Percentiles rank a stretch among this genome's conserved stretches.
phyloP scores from a whole-genome alignment of 2,113 vertebrate species.

The Cranoglanis bouderius region DNA sequence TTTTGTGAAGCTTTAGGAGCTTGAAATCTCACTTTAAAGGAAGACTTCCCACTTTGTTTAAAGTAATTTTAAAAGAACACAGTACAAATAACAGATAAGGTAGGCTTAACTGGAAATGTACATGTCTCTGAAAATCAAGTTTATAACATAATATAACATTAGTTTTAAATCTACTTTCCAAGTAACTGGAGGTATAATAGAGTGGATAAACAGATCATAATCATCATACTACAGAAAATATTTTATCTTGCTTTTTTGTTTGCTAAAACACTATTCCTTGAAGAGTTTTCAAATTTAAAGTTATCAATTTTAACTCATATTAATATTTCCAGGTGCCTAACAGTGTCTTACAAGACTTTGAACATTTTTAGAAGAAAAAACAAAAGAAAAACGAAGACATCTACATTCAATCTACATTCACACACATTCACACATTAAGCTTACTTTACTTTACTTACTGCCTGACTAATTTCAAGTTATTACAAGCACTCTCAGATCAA shows the following conservation, averaged over 20 bases:
- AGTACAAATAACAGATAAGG: background rate
- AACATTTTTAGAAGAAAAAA: too few species aligned
- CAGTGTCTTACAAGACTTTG: constrained; percentile 10
- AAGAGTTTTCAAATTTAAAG: background rate
- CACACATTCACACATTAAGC: too few species aligned
- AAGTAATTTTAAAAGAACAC: background rate
- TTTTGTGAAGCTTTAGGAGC: background rate
- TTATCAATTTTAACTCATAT: background rate
- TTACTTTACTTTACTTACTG: background rate
- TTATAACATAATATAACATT: background rate
- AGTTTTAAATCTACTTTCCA: background rate
- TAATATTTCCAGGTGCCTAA: constrained; percentile 1
- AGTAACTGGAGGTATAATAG: background rate
- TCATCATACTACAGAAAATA: background rate
- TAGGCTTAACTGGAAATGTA: background rate
- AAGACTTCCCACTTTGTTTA: background rate
- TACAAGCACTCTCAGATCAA: background rate
- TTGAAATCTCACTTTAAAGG: background rate
- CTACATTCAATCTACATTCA: too few species aligned
- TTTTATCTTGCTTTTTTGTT: background rate
- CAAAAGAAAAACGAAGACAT: too few species aligned
- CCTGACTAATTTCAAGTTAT: background rate
- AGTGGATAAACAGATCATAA: background rate
- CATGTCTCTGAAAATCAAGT: background rate
- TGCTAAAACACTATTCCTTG: background rate